phyloP scores from a whole-genome alignment of 2,888 invertebrate species.

The Hypomecis atomaria region DNA sequence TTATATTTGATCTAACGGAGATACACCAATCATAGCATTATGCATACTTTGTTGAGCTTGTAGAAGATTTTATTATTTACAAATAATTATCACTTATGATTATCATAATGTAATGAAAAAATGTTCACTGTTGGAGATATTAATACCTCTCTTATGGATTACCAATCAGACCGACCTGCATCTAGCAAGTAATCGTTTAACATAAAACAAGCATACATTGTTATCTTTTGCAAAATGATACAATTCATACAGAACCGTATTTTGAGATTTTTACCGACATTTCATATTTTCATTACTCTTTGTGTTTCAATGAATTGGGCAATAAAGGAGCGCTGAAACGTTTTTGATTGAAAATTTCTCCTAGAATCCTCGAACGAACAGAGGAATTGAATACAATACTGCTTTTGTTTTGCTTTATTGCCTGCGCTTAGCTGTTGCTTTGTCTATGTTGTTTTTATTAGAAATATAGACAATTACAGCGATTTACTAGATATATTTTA shows the following conservation, averaged over 20 bases:
- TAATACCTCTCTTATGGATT: too few relatives aligned
- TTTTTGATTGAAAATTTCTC: constrained; percentile 26
- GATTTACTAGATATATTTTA: too few relatives aligned
- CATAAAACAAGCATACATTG: background rate
- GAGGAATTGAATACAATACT: constrained; percentile 7
- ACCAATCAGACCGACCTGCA: too few relatives aligned
- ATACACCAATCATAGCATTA: too few relatives aligned
- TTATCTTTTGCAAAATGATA: constrained; percentile 11
- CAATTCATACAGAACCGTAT: constrained; percentile 8
- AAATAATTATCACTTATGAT: too few relatives aligned
- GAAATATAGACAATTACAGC: too few relatives aligned
- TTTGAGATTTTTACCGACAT: constrained; percentile 16
- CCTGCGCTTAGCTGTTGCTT: background rate
- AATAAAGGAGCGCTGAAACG: constrained; percentile 24
- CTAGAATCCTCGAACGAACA: constrained; percentile 9
- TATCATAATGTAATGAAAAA: too few relatives aligned
- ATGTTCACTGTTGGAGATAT: too few relatives aligned
- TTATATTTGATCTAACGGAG: too few relatives aligned
- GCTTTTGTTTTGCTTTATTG: constrained; percentile 4
- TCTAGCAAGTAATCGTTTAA: background rate
- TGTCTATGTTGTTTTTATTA: too few relatives aligned
- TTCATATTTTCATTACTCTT: constrained; percentile 24
- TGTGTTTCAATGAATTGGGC: constrained; percentile 26
- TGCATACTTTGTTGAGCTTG: too few relatives aligned
- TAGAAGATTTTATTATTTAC: too few relatives aligned